These are phyloP conservation scores for Metopolophium dirhodum DNA, from an alignment of 1,140 invertebrate species.

Conservation along the genomic window DNA sequence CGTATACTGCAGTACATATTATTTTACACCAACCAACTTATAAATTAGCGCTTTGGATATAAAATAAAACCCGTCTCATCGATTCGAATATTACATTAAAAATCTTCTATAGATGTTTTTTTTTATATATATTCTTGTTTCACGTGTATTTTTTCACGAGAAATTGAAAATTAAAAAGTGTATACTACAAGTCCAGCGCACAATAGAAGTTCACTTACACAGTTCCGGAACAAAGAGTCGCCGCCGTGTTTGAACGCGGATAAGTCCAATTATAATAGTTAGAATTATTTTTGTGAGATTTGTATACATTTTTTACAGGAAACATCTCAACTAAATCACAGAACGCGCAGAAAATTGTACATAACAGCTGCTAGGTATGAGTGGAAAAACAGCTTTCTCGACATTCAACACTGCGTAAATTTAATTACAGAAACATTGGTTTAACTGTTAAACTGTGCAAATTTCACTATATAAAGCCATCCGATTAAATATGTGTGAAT, in stretches of 20 bases:
- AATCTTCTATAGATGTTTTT: neutral
- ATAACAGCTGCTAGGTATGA: neutral
- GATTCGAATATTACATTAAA: neutral
- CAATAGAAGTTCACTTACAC: neutral
- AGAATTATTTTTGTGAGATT: neutral
- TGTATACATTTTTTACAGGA: neutral
- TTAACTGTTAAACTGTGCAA: no score
- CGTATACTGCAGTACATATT: no score
- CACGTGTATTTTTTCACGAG: neutral
- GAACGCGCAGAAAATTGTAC: neutral
- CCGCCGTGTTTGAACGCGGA: neutral
- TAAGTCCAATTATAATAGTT: neutral
- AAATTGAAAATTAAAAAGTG: neutral
- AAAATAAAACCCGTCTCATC: neutral
- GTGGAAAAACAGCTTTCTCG: neutral
- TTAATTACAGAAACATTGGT: neutral
- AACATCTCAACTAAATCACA: neutral
- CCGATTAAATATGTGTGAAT: neutral
- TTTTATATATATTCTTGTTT: neutral
- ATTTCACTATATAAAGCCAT: neutral
- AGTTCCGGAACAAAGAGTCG: neutral
- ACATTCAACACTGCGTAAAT: neutral
- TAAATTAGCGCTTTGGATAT: neutral
- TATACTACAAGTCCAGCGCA: neutral
- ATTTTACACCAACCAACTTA: neutral